Base-by-base conservation (phyloP, 2,888 invertebrate species). In the Phyllotreta cruciferae region DNA sequence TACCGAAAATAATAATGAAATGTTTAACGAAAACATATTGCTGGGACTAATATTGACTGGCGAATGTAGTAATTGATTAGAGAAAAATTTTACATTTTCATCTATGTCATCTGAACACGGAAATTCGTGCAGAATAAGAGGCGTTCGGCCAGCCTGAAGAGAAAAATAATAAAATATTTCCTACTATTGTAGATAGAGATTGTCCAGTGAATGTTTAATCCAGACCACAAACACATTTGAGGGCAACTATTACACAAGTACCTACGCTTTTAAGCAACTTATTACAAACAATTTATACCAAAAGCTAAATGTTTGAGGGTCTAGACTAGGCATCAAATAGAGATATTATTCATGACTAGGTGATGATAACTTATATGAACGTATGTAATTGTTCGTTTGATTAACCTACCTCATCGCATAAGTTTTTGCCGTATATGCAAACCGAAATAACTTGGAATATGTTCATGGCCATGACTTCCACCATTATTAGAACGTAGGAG, bases 401-500 rank as follows among this genome's bases (percentile, higher is more conserved):
- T 24, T 24, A 24, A 24, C 24, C 39, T 56, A 56, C 56, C 47
- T 56, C 56, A 10, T 56, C 38, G 5, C 47, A 24, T 37, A 38
- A 37, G n/a, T 35, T 47, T 39, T 47, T 56, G n/a, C 56, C 44
- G 8, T 47, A 56, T n/a, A 24, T 47, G 11, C 56, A 56, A 4
- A 56, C 37, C 11, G 38, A 37, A 13, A 47, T 14, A 7, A 56
- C 1, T 56, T 56, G 37, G 45, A 47, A 10, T 1, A 47, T 8
- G 34, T 56, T 56, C 56, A 56, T 56, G 9, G 34, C 6, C 56
- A 56, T 56, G 1, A 56, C 56, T 56, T 47, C 56, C 7, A 56
- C 39, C n/a, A 56, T 56, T 3, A 56, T 56, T 0, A 56, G 24
- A 9, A 56, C 47, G 14, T 56, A 56, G 6, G 38, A 13, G 1